A percentile compares a stretch with the other conserved stretches of the same genome.
These are phyloP conservation scores for Chirona hameri DNA, from an alignment of 2,888 invertebrate species.

Conservation along the genomic window DNA sequence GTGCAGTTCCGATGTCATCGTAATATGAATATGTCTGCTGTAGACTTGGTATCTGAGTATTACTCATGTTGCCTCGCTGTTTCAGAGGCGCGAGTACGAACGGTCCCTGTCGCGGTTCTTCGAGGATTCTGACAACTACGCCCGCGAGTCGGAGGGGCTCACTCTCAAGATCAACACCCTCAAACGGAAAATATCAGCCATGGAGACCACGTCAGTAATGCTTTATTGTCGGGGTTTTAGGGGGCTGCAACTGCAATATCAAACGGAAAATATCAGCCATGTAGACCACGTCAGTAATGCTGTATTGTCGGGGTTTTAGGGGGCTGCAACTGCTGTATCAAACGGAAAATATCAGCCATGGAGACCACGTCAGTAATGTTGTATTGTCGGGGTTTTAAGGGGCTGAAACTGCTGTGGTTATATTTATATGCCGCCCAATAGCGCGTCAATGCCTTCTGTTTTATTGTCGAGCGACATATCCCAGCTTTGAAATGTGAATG, in stretches of 20 bases:
- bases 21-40: no score
- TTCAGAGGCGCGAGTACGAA: constrained; percentile 10
- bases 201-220: constrained; percentile 24
- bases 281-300: constrained; percentile 12
- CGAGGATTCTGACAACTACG: constrained; percentile 13
- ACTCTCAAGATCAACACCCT: neutral
- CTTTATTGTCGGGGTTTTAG: no score
- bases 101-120: neutral
- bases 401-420: no score
- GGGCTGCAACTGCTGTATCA: neutral
- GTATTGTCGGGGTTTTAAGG: no score
- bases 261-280: constrained; percentile 5
- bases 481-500: no score
- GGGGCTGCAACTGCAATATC: neutral
- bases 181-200: neutral
- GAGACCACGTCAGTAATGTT: constrained; percentile 22
- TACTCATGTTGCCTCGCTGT: neutral
- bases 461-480: no score
- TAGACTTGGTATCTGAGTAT: no score
- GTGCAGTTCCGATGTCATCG: no score
- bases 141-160: neutral
- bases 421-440: no score
- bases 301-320: no score
- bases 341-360: constrained; percentile 1
- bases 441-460: no score